Conservation (phyloP, 2,113 vertebrate genomes). For the Labeo catla region DNA sequence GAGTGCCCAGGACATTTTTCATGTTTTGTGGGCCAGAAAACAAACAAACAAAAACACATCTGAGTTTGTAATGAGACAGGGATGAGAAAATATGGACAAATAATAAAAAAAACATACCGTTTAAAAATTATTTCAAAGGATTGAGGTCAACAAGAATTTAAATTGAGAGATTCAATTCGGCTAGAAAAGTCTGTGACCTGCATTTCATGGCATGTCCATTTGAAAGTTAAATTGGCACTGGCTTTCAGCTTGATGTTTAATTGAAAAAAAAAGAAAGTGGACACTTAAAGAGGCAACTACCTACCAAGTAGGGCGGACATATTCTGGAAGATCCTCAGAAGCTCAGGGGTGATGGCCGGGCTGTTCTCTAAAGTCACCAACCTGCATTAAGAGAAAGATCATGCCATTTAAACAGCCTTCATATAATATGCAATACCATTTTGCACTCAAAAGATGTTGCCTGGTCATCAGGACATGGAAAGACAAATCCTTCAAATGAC, state of each 20-base stretch:
- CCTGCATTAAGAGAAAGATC: conserved; percentile 73
- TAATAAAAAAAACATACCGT: neutral
- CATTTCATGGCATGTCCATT: neutral
- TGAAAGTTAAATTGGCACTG: neutral
- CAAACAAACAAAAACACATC: neutral
- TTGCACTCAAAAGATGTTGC: neutral
- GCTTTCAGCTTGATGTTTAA: neutral
- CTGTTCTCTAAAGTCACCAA: conserved; percentile 96
- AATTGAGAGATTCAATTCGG: neutral
- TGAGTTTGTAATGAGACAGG: neutral
- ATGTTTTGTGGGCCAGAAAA: neutral
- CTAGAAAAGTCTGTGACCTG: neutral
- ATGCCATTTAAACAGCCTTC: conserved; percentile 17
- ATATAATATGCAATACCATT: conserved; percentile 10
- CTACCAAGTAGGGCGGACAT: conserved; percentile 94
- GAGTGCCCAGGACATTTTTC: neutral
- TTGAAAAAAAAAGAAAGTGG: neutral
- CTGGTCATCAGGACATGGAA: neutral
- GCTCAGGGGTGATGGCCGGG: conserved; percentile 87
- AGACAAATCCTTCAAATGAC: neutral
- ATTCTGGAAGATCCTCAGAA: conserved; percentile 95
- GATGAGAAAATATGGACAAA: neutral
- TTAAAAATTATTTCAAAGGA: neutral
- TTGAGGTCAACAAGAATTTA: neutral
- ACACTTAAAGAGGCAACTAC: conserved; percentile 55